A percentile compares a stretch with the other conserved stretches of the same genome.
These are phyloP conservation scores for Apodemia duryi DNA, from an alignment of 2,888 invertebrate species.

Conservation along the genomic window DNA sequence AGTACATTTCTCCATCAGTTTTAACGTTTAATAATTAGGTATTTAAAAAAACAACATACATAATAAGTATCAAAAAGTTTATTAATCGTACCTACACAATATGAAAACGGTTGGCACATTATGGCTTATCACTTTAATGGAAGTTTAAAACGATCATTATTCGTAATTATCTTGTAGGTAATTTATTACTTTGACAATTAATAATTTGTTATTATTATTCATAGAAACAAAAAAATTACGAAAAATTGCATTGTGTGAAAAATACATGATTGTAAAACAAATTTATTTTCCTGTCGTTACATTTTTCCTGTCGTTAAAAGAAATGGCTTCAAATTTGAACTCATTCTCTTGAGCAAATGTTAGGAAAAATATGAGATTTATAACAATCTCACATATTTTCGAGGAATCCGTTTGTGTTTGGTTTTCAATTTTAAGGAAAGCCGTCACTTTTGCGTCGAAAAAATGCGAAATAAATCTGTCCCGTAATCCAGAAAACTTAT, in stretches of 20 bases:
- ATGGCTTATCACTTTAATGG: slow-evolving; percentile 38
- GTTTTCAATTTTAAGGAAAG: background rate
- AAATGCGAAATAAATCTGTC: slow-evolving; percentile 11
- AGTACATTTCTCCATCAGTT: no score
- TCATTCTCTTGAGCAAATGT: no score
- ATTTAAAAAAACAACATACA: slow-evolving; percentile 15
- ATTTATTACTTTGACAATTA: no score
- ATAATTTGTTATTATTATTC: background rate
- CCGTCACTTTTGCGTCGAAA: background rate
- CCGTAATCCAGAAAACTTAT: slow-evolving; percentile 9
- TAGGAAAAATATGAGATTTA: no score
- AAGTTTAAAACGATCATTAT: slow-evolving; percentile 18
- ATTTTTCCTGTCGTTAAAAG: background rate
- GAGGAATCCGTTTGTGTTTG: no score
- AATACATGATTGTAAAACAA: slow-evolving; percentile 4
- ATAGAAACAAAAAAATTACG: background rate
- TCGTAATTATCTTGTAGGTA: background rate
- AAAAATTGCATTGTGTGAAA: slow-evolving; percentile 6
- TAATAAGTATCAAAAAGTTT: slow-evolving; percentile 69
- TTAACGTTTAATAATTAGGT: no score
- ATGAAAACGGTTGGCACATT: slow-evolving; percentile 65
- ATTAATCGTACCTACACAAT: slow-evolving; percentile 55
- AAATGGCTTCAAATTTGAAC: no score
- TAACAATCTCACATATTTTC: no score
- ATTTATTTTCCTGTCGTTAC: slow-evolving; percentile 4